Percentiles rank a stretch among this genome's conserved stretches.
Conservation (phyloP, 2,888 invertebrate genomes). For the Teleogryllus oceanicus region DNA sequence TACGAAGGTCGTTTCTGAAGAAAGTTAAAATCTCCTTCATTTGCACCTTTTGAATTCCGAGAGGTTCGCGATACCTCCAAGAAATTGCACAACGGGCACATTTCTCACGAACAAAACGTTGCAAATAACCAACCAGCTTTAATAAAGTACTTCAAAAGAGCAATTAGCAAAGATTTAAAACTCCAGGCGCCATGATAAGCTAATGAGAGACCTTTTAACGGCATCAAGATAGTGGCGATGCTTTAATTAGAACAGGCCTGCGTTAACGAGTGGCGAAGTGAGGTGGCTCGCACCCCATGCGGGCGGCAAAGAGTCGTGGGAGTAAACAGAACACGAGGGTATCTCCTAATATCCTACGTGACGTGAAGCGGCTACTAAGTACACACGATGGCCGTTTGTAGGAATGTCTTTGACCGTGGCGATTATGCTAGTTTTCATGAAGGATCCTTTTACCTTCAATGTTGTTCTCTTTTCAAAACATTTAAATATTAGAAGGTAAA, state of each 20-base stretch:
- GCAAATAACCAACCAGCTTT: background rate
- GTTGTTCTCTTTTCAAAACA: too few species aligned
- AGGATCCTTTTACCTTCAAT: too few species aligned
- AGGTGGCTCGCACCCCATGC: too few species aligned
- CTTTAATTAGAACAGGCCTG: background rate
- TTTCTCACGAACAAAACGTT: background rate
- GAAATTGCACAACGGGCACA: background rate
- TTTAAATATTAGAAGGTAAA: too few species aligned
- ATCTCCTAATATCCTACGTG: too few species aligned
- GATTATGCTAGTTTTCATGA: too few species aligned
- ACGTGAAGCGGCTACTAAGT: too few species aligned
- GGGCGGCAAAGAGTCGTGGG: too few species aligned
- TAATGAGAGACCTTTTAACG: background rate
- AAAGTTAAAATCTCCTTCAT: background rate
- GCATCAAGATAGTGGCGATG: conserved; percentile 11
- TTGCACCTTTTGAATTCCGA: background rate
- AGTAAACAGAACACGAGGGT: too few species aligned
- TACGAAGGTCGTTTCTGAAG: background rate
- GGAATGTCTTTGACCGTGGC: too few species aligned
- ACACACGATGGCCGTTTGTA: too few species aligned
- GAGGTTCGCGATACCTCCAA: background rate
- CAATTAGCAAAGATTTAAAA: background rate
- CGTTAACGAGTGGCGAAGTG: too few species aligned
- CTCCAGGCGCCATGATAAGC: background rate
- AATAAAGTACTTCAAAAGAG: background rate